Base-by-base conservation (phyloP, 2,888 invertebrate genomes). In the Oscheius sp. region DNA sequence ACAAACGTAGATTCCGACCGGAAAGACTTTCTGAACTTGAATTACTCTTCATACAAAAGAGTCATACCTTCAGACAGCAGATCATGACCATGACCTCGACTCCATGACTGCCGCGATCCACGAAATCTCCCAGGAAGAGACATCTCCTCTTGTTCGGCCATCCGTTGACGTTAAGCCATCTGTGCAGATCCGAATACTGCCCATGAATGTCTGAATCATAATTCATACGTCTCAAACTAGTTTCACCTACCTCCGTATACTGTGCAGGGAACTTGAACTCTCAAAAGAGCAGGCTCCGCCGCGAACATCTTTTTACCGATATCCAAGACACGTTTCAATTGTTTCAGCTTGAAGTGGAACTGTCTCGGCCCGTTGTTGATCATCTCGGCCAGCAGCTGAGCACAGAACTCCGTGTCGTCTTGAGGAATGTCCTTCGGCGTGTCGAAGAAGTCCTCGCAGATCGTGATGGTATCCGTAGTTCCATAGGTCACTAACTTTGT, bases 111-210 rank as follows among this genome's bases (percentile, higher is more conserved):
- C 82, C 82, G 4, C 82, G 75, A 70, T 82, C 82, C 21, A 82
- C 82, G 37, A 81, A 82, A 60, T 82, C 82, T 10, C 82, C 82
- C 29, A 78, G 58, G 62, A 76, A 80, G 37, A 79, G 58, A 50
- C 59, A 35, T 11, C 68, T 58, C 7, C 71, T 75, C 51, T 76
- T 72, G 58, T 81, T 71, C 2, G 82, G 82, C 78, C 79, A 82
- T n/a, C 82, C 82, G 65, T 82, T 81, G 29, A 82, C 66, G 70
- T 82, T 81, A 42, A 82, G 63, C 82, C 82, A 82, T 21, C 82
- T 68, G 21, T 68, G 71, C 1, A 81, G 75, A 58, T 81, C 81
- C 29, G 79, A 79, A 62, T 79, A 82, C 60, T 82, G 82, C 11
- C 82, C 82, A 51, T 82, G 82, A 42, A 81, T 79, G 65, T 82